phyloP scores from a whole-genome alignment of 2,888 invertebrate genomes.

The Hetaerina titia region DNA sequence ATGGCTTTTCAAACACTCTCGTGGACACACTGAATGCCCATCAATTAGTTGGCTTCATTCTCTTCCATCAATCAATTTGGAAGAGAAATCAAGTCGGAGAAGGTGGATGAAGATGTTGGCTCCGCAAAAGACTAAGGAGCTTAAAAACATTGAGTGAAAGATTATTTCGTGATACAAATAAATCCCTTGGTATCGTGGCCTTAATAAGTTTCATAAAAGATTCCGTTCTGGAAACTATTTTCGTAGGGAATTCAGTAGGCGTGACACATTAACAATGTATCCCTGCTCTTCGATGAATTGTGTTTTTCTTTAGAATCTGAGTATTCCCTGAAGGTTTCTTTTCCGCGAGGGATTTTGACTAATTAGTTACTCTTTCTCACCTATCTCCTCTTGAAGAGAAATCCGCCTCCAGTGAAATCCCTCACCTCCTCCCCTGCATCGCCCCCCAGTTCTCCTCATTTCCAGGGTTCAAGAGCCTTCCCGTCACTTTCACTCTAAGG shows the following conservation, averaged over 20 bases:
- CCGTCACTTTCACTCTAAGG: conserved; percentile 14
- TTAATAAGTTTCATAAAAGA: neutral
- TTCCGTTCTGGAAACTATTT: neutral
- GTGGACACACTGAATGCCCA: neutral
- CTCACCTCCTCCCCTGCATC: neutral
- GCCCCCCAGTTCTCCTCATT: neutral
- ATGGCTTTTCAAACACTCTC: neutral
- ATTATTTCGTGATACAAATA: neutral
- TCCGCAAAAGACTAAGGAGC: neutral
- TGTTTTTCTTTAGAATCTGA: neutral
- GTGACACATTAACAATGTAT: neutral
- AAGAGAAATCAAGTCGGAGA: neutral
- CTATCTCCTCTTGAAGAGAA: neutral
- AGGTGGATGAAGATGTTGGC: neutral
- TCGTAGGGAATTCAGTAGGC: neutral
- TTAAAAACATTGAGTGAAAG: neutral
- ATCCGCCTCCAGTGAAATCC: neutral
- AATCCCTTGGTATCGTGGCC: neutral
- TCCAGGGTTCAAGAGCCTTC: neutral
- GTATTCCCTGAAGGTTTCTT: neutral
- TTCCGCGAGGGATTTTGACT: neutral
- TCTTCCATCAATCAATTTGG: neutral
- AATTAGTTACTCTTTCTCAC: neutral
- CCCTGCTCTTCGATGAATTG: neutral
- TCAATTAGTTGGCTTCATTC: neutral